These are phyloP conservation scores for Stenoptilia bipunctidactyla DNA, from an alignment of 2,888 invertebrate genomes.

Conservation along the genomic window DNA sequence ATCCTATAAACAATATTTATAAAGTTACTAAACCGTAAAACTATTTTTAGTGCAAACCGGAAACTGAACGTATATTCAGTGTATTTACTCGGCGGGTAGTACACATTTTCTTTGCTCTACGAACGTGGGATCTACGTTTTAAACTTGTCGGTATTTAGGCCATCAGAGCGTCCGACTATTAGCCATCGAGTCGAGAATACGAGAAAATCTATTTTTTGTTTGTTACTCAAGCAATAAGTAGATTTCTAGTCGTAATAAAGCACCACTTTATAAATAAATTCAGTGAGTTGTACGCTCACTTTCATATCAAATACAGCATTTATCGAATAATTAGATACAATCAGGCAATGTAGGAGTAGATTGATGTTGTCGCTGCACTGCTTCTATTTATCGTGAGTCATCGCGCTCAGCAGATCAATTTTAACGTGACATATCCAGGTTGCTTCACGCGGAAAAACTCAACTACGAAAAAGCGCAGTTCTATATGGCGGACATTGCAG, in stretches of 20 bases:
- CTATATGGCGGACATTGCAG: conserved; percentile 35
- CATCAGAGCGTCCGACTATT: conserved; percentile 28
- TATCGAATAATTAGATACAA: too few species aligned
- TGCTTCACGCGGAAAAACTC: conserved; percentile 22
- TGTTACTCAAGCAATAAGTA: conserved; percentile 30
- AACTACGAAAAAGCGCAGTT: conserved; percentile 31
- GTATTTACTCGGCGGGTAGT: too few species aligned
- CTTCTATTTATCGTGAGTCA: neutral
- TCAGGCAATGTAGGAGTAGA: too few species aligned
- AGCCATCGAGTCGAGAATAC: conserved; percentile 28
- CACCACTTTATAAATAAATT: conserved; percentile 16
- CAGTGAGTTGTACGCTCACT: conserved; percentile 30
- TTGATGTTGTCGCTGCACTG: too few species aligned
- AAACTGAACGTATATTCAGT: too few species aligned
- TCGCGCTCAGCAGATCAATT: conserved; percentile 4
- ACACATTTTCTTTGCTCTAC: too few species aligned
- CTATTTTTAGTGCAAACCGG: too few species aligned
- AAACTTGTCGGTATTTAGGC: conserved; percentile 43
- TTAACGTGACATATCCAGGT: conserved; percentile 18
- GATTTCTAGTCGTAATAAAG: conserved; percentile 3
- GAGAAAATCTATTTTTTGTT: conserved; percentile 53
- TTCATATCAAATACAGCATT: conserved; percentile 16
- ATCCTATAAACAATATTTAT: too few species aligned
- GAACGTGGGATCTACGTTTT: neutral
- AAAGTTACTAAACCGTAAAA: too few species aligned